Conservation (phyloP, 2,113 vertebrate species). For the Rutilus rutilus region DNA sequence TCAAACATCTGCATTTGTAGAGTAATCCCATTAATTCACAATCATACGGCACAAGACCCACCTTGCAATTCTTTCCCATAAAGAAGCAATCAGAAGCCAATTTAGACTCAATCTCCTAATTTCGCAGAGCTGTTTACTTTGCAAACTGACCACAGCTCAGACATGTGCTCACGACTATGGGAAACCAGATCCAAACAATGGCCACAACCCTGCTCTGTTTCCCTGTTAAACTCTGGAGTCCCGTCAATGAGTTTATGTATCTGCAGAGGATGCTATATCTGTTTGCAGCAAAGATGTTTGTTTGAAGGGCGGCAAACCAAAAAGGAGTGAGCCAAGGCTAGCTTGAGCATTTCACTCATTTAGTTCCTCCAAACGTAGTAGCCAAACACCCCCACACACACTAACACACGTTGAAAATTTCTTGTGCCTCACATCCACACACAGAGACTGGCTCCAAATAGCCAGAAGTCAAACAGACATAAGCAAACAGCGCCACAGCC, state of each 20-base stretch:
- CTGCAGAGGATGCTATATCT: slow-evolving; percentile 56
- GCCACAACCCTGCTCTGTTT: slow-evolving; percentile 62
- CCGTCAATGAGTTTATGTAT: slow-evolving; percentile 55
- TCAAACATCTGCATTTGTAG: slow-evolving; percentile 6
- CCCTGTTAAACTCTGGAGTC: slow-evolving; percentile 58
- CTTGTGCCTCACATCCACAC: neutral
- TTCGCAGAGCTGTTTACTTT: slow-evolving; percentile 50
- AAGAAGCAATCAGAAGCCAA: slow-evolving; percentile 51
- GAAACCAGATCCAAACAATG: slow-evolving; percentile 70
- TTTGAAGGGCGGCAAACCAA: slow-evolving; percentile 50
- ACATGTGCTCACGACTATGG: slow-evolving; percentile 69
- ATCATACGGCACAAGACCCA: neutral
- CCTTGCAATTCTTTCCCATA: slow-evolving; percentile 36
- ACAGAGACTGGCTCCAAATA: slow-evolving; percentile 21
- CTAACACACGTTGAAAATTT: neutral
- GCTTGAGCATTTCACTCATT: slow-evolving; percentile 22
- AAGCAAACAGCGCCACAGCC: slow-evolving; percentile 37
- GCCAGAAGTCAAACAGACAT: slow-evolving; percentile 41
- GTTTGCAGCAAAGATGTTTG: slow-evolving; percentile 43
- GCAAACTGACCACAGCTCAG: slow-evolving; percentile 52
- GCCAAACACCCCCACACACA: neutral
- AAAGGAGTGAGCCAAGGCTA: slow-evolving; percentile 33
- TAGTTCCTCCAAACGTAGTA: neutral
- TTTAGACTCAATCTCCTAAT: slow-evolving; percentile 50
- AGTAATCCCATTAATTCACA: slow-evolving; percentile 28